A percentile compares a stretch with the other conserved stretches of the same genome.
Evolutionary conservation across 2,797 vertebrate species (phyloP).

Genomic region (Gallirallus australis): DNA sequence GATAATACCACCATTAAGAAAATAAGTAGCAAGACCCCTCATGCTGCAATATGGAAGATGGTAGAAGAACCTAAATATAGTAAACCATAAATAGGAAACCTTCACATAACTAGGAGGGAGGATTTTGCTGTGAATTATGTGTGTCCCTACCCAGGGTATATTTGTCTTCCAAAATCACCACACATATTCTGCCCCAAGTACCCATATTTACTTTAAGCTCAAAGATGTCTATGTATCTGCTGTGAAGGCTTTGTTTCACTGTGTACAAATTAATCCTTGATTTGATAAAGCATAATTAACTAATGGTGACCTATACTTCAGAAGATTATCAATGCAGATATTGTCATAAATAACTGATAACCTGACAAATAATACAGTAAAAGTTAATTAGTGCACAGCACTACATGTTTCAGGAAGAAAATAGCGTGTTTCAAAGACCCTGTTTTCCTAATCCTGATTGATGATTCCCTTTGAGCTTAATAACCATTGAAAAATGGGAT

Average conservation of each 20-base stretch:
- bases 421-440: background rate
- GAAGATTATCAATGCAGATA: background rate
- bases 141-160: background rate
- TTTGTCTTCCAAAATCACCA: background rate
- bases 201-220: background rate
- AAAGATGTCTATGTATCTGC: rapidly evolving
- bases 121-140: background rate
- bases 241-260: background rate
- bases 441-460: background rate
- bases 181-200: background rate
- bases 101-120: background rate
- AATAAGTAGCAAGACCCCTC: background rate
- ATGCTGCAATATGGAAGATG: background rate
- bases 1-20: background rate
- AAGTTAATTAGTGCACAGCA: background rate
- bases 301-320: background rate
- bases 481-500: background rate
- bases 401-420: background rate
- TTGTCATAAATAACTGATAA: conserved; percentile 7
- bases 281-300: background rate
- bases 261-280: background rate
- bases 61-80: background rate
- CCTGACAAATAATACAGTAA: background rate
- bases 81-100: background rate
- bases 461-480: conserved; percentile 17